phyloP scores from a whole-genome alignment of 2,888 invertebrate species.

The Selenia dentaria region DNA sequence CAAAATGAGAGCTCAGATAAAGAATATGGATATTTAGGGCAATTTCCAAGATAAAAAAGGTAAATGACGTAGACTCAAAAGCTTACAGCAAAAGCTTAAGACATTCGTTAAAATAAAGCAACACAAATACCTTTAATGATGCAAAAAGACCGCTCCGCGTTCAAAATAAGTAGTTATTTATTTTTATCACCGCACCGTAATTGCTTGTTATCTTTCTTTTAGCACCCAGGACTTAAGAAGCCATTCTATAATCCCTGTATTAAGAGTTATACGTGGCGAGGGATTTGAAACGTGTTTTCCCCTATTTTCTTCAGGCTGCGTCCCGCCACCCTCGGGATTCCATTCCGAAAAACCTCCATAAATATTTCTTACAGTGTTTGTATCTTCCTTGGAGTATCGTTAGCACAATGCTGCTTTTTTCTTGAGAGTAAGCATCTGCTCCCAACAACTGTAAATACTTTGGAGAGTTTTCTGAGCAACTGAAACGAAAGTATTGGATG shows the following conservation, averaged over 20 bases:
- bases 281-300: conserved; percentile 79
- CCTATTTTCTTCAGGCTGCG: conserved; percentile 69
- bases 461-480: neutral
- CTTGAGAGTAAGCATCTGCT: conserved; percentile 63
- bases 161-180: conserved; percentile 48
- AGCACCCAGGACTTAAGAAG: conserved; percentile 75
- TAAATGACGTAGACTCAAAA: conserved; percentile 27
- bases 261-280: conserved; percentile 79
- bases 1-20: no score
- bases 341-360: conserved; percentile 82
- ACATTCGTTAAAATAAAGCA: conserved; percentile 26
- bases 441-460: conserved; percentile 39
- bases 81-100: conserved; percentile 15
- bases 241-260: conserved; percentile 79
- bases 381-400: conserved; percentile 82
- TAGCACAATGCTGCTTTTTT: conserved; percentile 76
- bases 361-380: conserved; percentile 84
- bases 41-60: conserved; percentile 16
- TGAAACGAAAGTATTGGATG: neutral
- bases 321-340: conserved; percentile 70
- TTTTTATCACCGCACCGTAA: conserved; percentile 57
- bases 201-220: conserved; percentile 80
- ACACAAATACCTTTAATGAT: conserved; percentile 32
- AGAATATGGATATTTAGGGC: neutral
- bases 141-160: conserved; percentile 33